phyloP scores from a whole-genome alignment of 2,113 vertebrate genomes.

The Scatophagus argus region DNA sequence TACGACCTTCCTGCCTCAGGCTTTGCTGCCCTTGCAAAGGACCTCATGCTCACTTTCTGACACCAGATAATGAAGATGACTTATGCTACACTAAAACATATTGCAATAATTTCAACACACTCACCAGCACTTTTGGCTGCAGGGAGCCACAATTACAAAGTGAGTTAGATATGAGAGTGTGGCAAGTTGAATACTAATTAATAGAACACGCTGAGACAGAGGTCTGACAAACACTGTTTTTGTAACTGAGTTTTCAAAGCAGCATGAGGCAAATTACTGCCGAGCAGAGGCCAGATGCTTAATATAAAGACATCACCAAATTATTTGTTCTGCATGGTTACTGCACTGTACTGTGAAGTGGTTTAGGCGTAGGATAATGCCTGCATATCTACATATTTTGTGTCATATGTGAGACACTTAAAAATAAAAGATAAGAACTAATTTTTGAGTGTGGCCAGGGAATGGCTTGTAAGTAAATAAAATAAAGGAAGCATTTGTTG shows the following conservation, averaged over 20 bases:
- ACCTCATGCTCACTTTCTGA: slow-evolving; percentile 1
- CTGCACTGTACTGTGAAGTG: not conserved
- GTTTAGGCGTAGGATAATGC: not conserved
- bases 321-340: not conserved
- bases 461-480: no score
- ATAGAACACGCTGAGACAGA: slow-evolving; percentile 7
- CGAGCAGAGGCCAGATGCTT: not conserved
- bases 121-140: not conserved
- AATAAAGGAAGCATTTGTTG: not conserved
- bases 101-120: slow-evolving; percentile 20
- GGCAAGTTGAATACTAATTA: slow-evolving; percentile 36
- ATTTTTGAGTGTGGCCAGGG: not conserved
- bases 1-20: not conserved
- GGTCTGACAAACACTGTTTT: slow-evolving; percentile 12
- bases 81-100: slow-evolving; percentile 1
- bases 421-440: not conserved
- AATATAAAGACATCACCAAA: not conserved
- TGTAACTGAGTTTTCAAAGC: slow-evolving; percentile 18
- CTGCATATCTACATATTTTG: not conserved
- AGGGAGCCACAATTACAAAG: slow-evolving; percentile 13
- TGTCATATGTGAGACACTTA: not conserved
- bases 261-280: slow-evolving; percentile 12
- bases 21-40: not conserved
- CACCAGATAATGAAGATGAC: not conserved
- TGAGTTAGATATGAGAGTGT: slow-evolving; percentile 1